phyloP scores from a whole-genome alignment of 1,140 invertebrate genomes.

The Rhysida immarginata region DNA sequence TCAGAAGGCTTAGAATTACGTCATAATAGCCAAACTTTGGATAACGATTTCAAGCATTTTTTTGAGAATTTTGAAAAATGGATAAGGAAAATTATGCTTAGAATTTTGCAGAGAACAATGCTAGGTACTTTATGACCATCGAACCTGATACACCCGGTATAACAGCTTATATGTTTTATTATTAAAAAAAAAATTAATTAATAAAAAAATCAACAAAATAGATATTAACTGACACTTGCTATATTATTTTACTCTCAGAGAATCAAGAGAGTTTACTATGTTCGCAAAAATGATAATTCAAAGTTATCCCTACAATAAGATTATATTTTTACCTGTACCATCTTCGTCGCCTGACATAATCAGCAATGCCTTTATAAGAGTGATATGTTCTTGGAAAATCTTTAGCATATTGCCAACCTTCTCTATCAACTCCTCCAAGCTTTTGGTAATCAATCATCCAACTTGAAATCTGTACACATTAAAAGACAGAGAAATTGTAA shows the following conservation, averaged over 20 bases:
- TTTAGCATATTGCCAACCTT: constrained; percentile 87
- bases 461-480: constrained; percentile 67
- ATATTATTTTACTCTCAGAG: not conserved
- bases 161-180: not conserved
- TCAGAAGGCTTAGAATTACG: too few relatives aligned
- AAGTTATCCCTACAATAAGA: not conserved
- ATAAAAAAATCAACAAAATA: not conserved
- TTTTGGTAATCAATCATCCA: constrained; percentile 79
- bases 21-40: too few relatives aligned
- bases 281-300: not conserved
- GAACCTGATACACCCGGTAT: not conserved
- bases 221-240: not conserved
- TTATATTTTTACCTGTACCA: constrained; percentile 44
- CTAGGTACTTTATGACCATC: too few relatives aligned
- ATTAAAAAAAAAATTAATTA: not conserved
- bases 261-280: not conserved
- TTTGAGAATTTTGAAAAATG: too few relatives aligned
- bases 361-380: constrained; percentile 64
- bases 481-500: not conserved
- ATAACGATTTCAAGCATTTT: too few relatives aligned
- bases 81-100: too few relatives aligned
- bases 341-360: constrained; percentile 66
- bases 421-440: constrained; percentile 69
- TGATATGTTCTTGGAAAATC: constrained; percentile 79
- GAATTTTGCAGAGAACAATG: too few relatives aligned